Percentiles rank a stretch among this genome's conserved stretches.
phyloP scores from a whole-genome alignment of 2,113 vertebrate species.

The Vulpes lagopus region DNA sequence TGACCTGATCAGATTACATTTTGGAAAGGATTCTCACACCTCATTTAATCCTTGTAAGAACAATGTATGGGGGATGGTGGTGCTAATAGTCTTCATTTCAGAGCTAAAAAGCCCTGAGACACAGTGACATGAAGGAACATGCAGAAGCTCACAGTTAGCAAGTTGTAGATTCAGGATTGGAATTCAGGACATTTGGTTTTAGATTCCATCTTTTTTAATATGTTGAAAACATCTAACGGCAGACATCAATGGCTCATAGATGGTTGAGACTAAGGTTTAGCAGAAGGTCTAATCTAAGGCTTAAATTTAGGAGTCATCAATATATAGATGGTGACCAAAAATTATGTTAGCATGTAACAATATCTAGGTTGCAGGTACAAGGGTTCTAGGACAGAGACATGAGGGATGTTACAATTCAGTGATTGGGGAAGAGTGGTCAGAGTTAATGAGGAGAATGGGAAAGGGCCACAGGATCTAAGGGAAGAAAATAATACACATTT shows the following conservation, averaged over 20 bases:
- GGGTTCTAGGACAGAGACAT: no score
- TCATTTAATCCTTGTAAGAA: not conserved
- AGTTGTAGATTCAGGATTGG: not conserved
- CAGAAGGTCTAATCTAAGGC: not conserved
- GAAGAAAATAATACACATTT: not conserved
- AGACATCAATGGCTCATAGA: not conserved
- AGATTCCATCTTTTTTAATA: not conserved
- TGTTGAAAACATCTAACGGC: no score
- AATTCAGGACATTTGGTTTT: not conserved
- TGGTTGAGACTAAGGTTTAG: not conserved
- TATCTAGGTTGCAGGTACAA: not conserved
- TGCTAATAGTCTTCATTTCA: not conserved
- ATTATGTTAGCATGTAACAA: not conserved
- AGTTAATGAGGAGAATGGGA: not conserved
- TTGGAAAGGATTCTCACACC: not conserved
- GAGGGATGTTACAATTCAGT: not conserved
- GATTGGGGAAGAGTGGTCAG: not conserved
- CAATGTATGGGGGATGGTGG: accelerated
- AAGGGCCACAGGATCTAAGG: not conserved
- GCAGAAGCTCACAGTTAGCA: not conserved
- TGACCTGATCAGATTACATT: not conserved
- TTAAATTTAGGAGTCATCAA: not conserved
- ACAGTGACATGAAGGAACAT: accelerated
- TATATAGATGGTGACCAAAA: not conserved
- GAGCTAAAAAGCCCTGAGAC: not conserved